A percentile compares a stretch with the other conserved stretches of the same genome.
phyloP scores from a whole-genome alignment of 2,113 vertebrate species.

The Malurus alboscapulatus region DNA sequence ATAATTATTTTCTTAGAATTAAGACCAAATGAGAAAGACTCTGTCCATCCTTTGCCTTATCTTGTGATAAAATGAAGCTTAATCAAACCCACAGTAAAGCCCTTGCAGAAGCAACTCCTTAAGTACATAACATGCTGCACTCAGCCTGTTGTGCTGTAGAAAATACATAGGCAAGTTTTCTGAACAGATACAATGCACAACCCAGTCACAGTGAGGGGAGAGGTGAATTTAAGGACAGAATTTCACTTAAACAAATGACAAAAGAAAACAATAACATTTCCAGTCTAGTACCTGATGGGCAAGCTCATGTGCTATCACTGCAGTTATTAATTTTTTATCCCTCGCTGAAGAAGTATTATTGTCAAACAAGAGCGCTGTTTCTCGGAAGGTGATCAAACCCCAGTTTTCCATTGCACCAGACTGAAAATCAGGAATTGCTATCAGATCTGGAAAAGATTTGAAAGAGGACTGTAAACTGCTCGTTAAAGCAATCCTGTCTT shows the following conservation, averaged over 20 bases:
- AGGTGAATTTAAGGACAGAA: background rate
- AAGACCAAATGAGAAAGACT: background rate
- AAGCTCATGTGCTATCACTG: constrained; percentile 90
- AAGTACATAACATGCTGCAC: background rate
- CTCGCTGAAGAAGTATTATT: constrained; percentile 77
- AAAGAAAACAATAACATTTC: background rate
- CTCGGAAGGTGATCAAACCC: constrained; percentile 92
- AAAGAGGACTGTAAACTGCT: background rate
- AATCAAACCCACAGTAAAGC: background rate
- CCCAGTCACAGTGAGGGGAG: background rate
- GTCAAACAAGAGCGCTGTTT: constrained; percentile 83
- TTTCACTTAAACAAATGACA: rapidly evolving
- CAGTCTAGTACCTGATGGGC: constrained; percentile 88
- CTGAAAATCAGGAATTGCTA: constrained; percentile 92
- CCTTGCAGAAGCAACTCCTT: background rate
- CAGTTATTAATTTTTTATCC: constrained; percentile 88
- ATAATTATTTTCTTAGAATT: background rate
- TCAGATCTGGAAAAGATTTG: constrained; percentile 80
- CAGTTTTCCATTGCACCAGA: constrained; percentile 97
- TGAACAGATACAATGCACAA: background rate
- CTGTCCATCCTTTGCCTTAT: background rate
- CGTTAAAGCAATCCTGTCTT: background rate
- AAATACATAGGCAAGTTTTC: background rate
- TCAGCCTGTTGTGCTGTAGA: background rate
- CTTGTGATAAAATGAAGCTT: background rate